Conservation (phyloP, 2,113 vertebrate species). For the Takifugu flavidus region DNA sequence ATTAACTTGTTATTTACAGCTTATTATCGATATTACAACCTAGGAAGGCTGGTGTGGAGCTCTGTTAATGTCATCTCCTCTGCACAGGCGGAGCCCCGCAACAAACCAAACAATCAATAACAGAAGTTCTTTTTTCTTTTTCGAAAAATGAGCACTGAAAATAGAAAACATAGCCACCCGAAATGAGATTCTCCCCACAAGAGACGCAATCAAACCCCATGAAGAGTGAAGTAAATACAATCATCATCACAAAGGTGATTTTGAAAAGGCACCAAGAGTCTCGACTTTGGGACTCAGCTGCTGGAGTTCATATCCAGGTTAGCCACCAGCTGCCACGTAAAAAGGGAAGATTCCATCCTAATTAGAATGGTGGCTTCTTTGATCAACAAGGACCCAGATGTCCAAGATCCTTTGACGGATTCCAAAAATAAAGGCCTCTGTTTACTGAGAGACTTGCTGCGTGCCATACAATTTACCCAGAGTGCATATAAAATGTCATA, state of each 20-base stretch:
- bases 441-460: background rate
- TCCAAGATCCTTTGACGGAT: conserved; percentile 11
- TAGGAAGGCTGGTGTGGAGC: background rate
- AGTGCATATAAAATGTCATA: background rate
- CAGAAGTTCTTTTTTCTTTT: background rate
- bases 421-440: conserved; percentile 9
- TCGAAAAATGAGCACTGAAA: conserved; percentile 3
- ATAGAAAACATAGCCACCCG: background rate
- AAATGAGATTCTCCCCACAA: conserved; percentile 16
- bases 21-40: conserved; percentile 29
- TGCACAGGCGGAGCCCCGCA: background rate
- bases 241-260: conserved; percentile 12
- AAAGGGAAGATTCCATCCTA: conserved; percentile 30
- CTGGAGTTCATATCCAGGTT: conserved; percentile 48
- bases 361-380: conserved; percentile 9
- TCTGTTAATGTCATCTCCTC: background rate
- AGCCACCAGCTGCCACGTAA: conserved; percentile 41
- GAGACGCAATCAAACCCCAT: conserved; percentile 26
- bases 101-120: conserved; percentile 2
- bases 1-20: conserved; percentile 23
- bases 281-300: conserved; percentile 9
- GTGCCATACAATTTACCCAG: conserved; percentile 1
- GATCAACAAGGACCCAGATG: conserved; percentile 25
- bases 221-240: conserved; percentile 25
- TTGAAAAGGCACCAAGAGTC: conserved; percentile 4